These are phyloP conservation scores for Drosophila funebris DNA, from an alignment of 1,140 invertebrate species.

Conservation along the genomic window DNA sequence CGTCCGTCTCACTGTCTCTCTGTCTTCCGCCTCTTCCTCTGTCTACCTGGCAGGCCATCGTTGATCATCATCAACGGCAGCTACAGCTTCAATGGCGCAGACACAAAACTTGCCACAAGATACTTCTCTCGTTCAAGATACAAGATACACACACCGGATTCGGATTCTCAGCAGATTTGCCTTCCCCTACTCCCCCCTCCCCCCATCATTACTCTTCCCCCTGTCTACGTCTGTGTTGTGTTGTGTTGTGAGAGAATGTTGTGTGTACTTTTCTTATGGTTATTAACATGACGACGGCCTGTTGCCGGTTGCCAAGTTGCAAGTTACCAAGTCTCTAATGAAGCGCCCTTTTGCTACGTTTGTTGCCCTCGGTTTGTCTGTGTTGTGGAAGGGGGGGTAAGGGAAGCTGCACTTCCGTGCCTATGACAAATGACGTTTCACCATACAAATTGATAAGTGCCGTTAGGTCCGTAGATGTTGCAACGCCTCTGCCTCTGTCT, in stretches of 20 bases:
- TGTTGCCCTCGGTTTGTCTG: constrained; percentile 17
- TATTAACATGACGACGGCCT: constrained; percentile 53
- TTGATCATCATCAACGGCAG: constrained; percentile 62
- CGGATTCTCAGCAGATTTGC: constrained; percentile 64
- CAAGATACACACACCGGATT: constrained; percentile 62
- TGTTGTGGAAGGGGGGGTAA: neutral
- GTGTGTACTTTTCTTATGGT: constrained; percentile 60
- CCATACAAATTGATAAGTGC: constrained; percentile 75
- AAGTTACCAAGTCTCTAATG: constrained; percentile 46
- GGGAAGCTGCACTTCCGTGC: constrained; percentile 26
- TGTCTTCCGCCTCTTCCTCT: constrained; percentile 46
- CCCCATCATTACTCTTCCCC: neutral
- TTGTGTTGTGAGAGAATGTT: constrained; percentile 45
- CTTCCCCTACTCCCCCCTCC: constrained; percentile 2
- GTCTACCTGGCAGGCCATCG: constrained; percentile 51
- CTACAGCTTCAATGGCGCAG: constrained; percentile 16
- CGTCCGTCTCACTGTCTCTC: no score
- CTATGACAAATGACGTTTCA: constrained; percentile 69
- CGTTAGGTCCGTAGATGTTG: constrained; percentile 62
- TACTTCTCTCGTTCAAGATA: constrained; percentile 10
- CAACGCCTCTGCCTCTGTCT: constrained; percentile 38
- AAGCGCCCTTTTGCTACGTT: constrained; percentile 52
- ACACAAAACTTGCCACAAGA: constrained; percentile 18
- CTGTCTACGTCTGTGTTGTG: neutral
- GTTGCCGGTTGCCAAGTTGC: constrained; percentile 35